phyloP scores from a whole-genome alignment of 2,113 vertebrate species.

The Antigone vipio region DNA sequence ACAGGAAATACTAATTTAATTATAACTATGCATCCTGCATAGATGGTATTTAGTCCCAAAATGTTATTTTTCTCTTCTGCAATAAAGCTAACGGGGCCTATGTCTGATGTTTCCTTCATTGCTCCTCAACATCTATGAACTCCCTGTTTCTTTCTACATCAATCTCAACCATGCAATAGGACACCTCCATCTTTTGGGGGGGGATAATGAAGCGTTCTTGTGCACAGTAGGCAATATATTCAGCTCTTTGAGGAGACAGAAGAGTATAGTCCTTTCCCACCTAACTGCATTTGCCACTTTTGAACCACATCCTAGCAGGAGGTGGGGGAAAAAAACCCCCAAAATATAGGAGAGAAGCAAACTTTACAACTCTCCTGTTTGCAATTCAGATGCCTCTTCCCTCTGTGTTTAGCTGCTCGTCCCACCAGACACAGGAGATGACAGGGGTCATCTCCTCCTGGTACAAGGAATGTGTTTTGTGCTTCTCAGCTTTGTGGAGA shows the following conservation, averaged over 20 bases:
- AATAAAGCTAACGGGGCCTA: not conserved
- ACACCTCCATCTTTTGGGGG: not conserved
- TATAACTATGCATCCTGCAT: not conserved
- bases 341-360: not conserved
- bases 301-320: not conserved
- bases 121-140: not conserved
- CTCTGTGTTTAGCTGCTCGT: rapidly evolving
- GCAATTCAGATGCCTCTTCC: not conserved
- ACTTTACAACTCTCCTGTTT: not conserved
- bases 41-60: not conserved
- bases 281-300: not conserved
- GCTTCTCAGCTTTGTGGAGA: not conserved
- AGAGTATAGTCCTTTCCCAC: not conserved
- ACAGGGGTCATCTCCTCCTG: not conserved
- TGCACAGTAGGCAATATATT: not conserved
- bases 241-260: not conserved
- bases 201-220: rapidly evolving
- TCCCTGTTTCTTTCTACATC: not conserved
- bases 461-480: not conserved
- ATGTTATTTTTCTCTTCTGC: not conserved
- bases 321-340: too few species aligned
- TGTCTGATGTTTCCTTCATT: not conserved
- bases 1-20: not conserved
- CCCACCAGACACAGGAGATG: not conserved
- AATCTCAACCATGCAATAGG: not conserved